Evolutionary conservation across 1,140 invertebrate genomes (phyloP).

Genomic region (Trigoniulus corallinus): DNA sequence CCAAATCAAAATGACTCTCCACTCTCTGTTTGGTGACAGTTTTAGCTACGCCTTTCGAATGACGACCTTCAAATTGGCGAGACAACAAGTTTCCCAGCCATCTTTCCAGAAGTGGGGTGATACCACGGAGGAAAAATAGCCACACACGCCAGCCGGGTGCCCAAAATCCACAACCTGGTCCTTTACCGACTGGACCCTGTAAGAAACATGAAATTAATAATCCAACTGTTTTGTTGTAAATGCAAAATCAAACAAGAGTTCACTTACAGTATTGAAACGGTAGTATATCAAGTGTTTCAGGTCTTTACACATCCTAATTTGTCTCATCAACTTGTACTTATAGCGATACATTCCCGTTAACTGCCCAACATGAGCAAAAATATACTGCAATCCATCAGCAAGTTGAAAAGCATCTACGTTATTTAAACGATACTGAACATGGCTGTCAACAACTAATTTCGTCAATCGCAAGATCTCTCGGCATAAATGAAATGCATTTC

Average conservation of each 20-base stretch:
- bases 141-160: conserved; percentile 98
- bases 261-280: conserved; percentile 87
- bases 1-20: conserved; percentile 98
- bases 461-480: conserved; percentile 94
- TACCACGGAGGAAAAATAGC: conserved; percentile 98
- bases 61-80: conserved; percentile 95
- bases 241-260: not conserved
- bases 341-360: conserved; percentile 99
- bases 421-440: conserved; percentile 97
- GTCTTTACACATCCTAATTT: conserved; percentile 99
- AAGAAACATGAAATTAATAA: conserved; percentile 16
- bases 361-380: conserved; percentile 98
- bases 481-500: conserved; percentile 99
- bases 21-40: conserved; percentile 99
- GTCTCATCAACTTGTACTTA: conserved; percentile 99
- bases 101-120: conserved; percentile 89
- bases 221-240: not conserved
- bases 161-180: conserved; percentile 98
- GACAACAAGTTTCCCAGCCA: conserved; percentile 97
- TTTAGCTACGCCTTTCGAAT: conserved; percentile 97
- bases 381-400: conserved; percentile 97
- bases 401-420: conserved; percentile 96
- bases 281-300: conserved; percentile 99
- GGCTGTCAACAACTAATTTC: conserved; percentile 95
- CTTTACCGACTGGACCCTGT: conserved; percentile 92